Evolutionary conservation across 2,797 vertebrate genomes (phyloP).

Genomic region (Synanceia verrucosa): DNA sequence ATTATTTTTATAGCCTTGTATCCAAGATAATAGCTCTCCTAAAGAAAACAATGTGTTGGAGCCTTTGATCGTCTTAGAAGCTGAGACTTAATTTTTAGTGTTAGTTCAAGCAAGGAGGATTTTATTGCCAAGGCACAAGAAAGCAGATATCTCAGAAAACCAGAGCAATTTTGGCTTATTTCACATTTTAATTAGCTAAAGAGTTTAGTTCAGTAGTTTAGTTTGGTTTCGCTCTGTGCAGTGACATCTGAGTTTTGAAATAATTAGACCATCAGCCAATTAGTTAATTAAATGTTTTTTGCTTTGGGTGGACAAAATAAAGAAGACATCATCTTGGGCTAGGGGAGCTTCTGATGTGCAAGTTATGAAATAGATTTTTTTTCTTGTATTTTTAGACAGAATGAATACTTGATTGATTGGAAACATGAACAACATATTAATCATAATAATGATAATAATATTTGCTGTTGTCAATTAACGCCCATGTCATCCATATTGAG

Average conservation of each 20-base stretch:
- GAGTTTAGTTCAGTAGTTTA: not conserved
- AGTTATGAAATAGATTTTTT: not conserved
- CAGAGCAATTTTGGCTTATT: not conserved
- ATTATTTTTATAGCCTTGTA: constrained; percentile 28
- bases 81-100: not conserved
- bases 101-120: not conserved
- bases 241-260: not conserved
- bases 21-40: not conserved
- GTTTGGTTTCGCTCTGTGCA: not conserved
- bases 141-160: not conserved
- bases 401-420: not conserved
- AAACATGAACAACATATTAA: not conserved
- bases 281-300: not conserved
- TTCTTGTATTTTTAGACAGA: not conserved
- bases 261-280: not conserved
- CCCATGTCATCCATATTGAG: not conserved
- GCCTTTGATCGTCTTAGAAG: constrained; percentile 12
- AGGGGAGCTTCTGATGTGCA: not conserved
- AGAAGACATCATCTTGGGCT: not conserved
- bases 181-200: not conserved
- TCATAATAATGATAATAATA: not conserved
- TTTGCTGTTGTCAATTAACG: not conserved
- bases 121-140: not conserved
- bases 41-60: constrained; percentile 1
- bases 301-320: not conserved